Evolutionary conservation across 2,797 vertebrate genomes (phyloP).

Genomic region (Myripristis jacobus): DNA sequence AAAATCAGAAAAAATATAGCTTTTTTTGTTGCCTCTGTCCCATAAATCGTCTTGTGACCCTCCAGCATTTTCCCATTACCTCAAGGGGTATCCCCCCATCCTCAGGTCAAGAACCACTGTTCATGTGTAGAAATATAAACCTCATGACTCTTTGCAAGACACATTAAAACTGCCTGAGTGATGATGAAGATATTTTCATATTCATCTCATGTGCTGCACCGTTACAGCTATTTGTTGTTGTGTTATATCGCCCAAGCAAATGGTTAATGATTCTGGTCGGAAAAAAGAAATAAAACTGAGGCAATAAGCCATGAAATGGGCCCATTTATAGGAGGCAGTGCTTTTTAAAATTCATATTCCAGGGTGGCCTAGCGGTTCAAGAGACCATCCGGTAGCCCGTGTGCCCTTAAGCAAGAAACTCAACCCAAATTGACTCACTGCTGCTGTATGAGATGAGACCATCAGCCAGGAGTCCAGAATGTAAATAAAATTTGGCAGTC

Average conservation of each 20-base stretch:
- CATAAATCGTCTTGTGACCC: no score
- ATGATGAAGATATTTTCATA: slow-evolving; percentile 38
- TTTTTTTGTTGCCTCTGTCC: no score
- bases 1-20: no score
- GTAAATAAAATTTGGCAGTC: slow-evolving; percentile 5
- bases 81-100: no score
- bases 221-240: slow-evolving; percentile 49
- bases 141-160: slow-evolving; percentile 16
- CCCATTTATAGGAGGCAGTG: slow-evolving; percentile 23
- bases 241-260: slow-evolving; percentile 46
- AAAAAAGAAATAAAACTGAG: slow-evolving; percentile 44
- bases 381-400: background rate
- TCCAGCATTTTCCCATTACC: no score
- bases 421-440: background rate
- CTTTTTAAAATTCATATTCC: slow-evolving; percentile 19
- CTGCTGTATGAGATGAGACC: background rate
- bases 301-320: slow-evolving; percentile 63
- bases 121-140: slow-evolving; percentile 16
- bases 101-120: no score
- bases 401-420: background rate
- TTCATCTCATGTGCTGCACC: slow-evolving; percentile 50
- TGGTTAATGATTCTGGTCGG: slow-evolving; percentile 29
- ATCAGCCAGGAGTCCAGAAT: background rate
- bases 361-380: background rate
- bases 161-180: slow-evolving; percentile 16